Conservation (phyloP, 23 tunicate species). For the Corella eumyota region DNA sequence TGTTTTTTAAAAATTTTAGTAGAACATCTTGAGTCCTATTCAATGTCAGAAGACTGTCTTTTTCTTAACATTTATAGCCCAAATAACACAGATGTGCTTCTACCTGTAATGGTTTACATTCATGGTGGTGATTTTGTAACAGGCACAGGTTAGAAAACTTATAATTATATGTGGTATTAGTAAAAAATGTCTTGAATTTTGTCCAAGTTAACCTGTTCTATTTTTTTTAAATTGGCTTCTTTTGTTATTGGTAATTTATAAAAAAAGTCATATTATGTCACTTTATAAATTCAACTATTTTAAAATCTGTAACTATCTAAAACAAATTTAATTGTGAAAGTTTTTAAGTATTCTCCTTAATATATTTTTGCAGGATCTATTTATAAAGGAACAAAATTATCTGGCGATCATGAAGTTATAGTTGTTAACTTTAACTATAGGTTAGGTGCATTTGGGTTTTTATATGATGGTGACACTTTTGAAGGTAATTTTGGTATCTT, state of each 20-base stretch:
- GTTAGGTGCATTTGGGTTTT: slow-evolving; percentile 65
- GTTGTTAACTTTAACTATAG: slow-evolving; percentile 72
- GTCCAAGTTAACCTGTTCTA: too few relatives aligned
- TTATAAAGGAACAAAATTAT: slow-evolving; percentile 49
- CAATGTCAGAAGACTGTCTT: slow-evolving; percentile 48
- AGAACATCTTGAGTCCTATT: background rate
- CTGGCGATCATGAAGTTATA: slow-evolving; percentile 18
- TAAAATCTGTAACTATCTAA: too few relatives aligned
- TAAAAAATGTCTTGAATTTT: too few relatives aligned
- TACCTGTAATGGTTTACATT: slow-evolving; percentile 62
- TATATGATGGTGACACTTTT: slow-evolving; percentile 8
- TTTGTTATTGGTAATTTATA: too few relatives aligned
- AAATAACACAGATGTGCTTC: background rate
- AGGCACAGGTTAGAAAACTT: slow-evolving; percentile 59
- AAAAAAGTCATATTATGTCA: too few relatives aligned
- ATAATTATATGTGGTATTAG: too few relatives aligned
- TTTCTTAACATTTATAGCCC: slow-evolving; percentile 68
- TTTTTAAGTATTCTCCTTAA: too few relatives aligned
- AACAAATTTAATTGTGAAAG: too few relatives aligned
- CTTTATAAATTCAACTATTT: too few relatives aligned
- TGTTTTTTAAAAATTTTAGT: background rate
- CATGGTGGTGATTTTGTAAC: slow-evolving; percentile 63
- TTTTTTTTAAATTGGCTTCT: too few relatives aligned
- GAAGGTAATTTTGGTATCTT: slow-evolving; percentile 46
- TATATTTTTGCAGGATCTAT: slow-evolving; percentile 47